Conservation (phyloP, 2,797 vertebrate species). For the Champsocephalus gunnari region DNA sequence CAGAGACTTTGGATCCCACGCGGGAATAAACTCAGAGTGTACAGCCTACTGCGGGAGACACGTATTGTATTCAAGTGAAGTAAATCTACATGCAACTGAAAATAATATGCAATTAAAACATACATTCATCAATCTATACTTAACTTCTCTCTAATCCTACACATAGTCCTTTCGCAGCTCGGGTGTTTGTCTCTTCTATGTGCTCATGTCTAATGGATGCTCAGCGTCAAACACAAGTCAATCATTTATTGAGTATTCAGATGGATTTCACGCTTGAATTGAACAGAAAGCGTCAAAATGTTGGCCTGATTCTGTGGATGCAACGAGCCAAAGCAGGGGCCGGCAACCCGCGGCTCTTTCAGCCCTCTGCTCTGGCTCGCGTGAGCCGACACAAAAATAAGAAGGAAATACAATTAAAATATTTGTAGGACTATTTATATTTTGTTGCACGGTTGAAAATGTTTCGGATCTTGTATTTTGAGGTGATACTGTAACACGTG, state of each 20-base stretch:
- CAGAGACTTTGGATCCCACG: conserved; percentile 27
- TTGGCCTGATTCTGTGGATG: conserved; percentile 37
- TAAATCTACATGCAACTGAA: background rate
- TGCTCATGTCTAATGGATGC: conserved; percentile 72
- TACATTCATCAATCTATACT: conserved; percentile 6
- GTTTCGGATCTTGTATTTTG: too few relatives aligned
- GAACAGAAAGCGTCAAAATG: conserved; percentile 41
- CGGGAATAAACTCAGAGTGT: conserved; percentile 14
- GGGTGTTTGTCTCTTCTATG: conserved; percentile 18
- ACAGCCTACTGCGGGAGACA: background rate
- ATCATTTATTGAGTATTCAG: conserved; percentile 72
- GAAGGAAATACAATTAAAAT: too few relatives aligned
- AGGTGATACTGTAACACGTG: too few relatives aligned
- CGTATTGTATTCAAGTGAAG: background rate
- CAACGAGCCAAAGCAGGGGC: too few relatives aligned
- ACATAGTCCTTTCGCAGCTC: conserved; percentile 43
- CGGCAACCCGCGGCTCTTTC: too few relatives aligned
- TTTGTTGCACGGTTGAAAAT: too few relatives aligned
- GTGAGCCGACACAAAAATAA: too few relatives aligned
- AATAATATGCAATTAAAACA: background rate
- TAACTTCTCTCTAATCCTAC: background rate
- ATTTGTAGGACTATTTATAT: too few relatives aligned
- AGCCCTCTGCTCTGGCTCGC: too few relatives aligned
- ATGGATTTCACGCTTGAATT: conserved; percentile 67
- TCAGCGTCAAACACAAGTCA: conserved; percentile 59